A percentile compares a stretch with the other conserved stretches of the same genome.
phyloP scores from a whole-genome alignment of 2,888 invertebrate species.

The Xylota sylvarum region DNA sequence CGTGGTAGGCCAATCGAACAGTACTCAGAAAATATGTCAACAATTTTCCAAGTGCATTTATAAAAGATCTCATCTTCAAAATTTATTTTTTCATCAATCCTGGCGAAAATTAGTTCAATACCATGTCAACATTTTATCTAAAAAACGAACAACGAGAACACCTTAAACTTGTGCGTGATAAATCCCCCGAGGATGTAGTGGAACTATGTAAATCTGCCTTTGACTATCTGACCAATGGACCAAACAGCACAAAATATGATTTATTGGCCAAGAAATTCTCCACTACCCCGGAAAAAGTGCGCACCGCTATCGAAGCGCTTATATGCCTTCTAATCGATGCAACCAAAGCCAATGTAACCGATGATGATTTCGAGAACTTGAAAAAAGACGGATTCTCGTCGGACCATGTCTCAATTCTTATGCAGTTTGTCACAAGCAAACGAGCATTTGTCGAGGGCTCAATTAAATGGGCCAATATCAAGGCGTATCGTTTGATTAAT shows the following conservation, averaged over 20 bases:
- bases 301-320: constrained; percentile 88
- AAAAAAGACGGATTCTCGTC: constrained; percentile 79
- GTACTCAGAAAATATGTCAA: constrained; percentile 33
- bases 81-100: background rate
- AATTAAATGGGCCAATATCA: constrained; percentile 82
- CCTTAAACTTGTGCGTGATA: constrained; percentile 86
- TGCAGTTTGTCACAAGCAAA: constrained; percentile 83
- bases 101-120: background rate
- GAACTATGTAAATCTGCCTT: constrained; percentile 88
- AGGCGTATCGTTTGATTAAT: constrained; percentile 85
- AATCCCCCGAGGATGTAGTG: constrained; percentile 86
- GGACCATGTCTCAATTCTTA: constrained; percentile 81
- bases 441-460: constrained; percentile 82
- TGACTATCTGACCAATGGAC: constrained; percentile 88
- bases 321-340: constrained; percentile 90
- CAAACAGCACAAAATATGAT: constrained; percentile 86
- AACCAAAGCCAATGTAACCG: constrained; percentile 88
- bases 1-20: constrained; percentile 20
- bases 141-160: constrained; percentile 87
- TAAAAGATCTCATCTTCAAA: constrained; percentile 1
- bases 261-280: constrained; percentile 85
- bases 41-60: constrained; percentile 37
- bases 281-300: constrained; percentile 85
- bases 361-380: constrained; percentile 79
- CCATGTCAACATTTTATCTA: constrained; percentile 81